These are phyloP conservation scores for Heteromormyrus szaboi DNA, from an alignment of 2,797 vertebrate genomes.

Conservation along the genomic window DNA sequence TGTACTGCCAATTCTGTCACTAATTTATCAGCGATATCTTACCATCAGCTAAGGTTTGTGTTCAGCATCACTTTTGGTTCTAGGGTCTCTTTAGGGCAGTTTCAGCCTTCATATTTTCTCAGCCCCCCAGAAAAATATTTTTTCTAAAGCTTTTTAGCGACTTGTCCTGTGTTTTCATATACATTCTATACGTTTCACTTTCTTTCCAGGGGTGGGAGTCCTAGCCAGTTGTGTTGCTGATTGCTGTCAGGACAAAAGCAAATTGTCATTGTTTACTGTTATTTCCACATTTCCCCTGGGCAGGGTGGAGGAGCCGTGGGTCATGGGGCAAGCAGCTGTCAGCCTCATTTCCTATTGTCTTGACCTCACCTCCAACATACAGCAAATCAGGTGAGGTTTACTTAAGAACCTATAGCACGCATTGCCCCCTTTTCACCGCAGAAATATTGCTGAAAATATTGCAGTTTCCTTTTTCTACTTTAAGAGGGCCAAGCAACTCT, in stretches of 20 bases:
- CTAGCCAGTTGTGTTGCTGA: background rate
- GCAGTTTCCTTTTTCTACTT: background rate
- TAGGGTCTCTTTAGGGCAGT: background rate
- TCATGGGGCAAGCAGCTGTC: constrained; percentile 38
- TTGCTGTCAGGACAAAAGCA: background rate
- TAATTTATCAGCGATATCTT: background rate
- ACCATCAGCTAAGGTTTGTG: background rate
- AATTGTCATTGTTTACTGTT: background rate
- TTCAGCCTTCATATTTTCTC: background rate
- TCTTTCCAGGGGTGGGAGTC: background rate
- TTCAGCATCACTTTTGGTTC: background rate
- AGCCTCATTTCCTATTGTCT: constrained; percentile 47
- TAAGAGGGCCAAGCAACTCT: background rate
- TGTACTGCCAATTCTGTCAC: background rate
- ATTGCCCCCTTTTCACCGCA: background rate
- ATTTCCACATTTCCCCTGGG: background rate
- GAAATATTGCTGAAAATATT: background rate
- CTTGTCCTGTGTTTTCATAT: background rate
- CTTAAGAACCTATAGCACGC: background rate
- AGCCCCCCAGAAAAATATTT: background rate
- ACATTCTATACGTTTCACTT: background rate
- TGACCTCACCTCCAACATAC: constrained; percentile 42
- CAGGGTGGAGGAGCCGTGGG: constrained; percentile 68
- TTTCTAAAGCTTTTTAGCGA: background rate
- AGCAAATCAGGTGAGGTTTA: constrained; percentile 53